Evolutionary conservation across 2,888 invertebrate species (phyloP).

Genomic region (Machimus atricapillus): DNA sequence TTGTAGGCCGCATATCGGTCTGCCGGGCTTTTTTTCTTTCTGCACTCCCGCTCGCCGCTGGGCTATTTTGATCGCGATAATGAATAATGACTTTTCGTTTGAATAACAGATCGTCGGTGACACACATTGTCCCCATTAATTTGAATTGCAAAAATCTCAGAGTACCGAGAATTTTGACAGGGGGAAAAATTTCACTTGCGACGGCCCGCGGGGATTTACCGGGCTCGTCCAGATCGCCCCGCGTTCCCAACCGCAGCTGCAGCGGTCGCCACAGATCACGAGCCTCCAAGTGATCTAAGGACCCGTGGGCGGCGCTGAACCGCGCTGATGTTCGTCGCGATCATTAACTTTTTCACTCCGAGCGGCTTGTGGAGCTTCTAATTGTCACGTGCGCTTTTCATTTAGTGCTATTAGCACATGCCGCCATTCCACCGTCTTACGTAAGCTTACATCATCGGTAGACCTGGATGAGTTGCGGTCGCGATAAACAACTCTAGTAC

Average conservation of each 20-base stretch:
- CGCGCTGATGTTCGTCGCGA: background rate
- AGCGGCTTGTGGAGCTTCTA: background rate
- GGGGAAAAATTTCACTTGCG: conserved; percentile 15
- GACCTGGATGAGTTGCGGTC: background rate
- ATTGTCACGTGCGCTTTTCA: conserved; percentile 16
- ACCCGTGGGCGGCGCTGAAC: background rate
- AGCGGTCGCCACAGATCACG: background rate
- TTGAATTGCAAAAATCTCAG: conserved; percentile 31
- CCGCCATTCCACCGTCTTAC: background rate
- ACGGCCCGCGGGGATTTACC: background rate
- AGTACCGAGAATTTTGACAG: conserved; percentile 17
- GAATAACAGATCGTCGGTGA: conserved; percentile 26
- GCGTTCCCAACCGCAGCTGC: background rate
- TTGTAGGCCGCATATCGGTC: background rate
- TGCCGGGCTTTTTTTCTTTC: background rate
- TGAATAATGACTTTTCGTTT: conserved; percentile 32
- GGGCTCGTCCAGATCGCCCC: background rate
- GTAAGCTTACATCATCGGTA: background rate
- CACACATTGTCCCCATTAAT: conserved; percentile 22
- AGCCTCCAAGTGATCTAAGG: background rate
- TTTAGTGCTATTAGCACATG: background rate
- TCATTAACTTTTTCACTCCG: background rate
- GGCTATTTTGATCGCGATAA: conserved; percentile 30
- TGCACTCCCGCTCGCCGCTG: background rate
- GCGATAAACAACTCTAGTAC: background rate